Evolutionary conservation across 2,113 vertebrate species (phyloP).

Genomic region (Pseudolaguvia tuberculata): DNA sequence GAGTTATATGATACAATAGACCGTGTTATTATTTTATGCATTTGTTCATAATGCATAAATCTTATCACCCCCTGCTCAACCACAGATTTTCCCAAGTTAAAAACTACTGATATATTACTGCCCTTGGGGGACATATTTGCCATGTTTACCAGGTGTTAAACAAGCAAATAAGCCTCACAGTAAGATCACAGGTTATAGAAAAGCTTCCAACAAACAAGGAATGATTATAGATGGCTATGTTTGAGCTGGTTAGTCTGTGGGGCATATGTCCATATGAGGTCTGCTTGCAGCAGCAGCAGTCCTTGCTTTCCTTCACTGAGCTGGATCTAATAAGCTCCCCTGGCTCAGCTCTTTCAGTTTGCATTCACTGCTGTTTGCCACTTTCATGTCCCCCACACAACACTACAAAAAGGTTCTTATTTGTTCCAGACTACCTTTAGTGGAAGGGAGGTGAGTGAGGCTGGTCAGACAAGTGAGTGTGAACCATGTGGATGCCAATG

Average conservation of each 20-base stretch:
- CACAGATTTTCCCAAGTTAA: no score
- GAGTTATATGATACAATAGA: no score
- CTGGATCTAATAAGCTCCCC: constrained; percentile 46
- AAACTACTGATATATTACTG: neutral
- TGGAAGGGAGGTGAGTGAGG: constrained; percentile 89
- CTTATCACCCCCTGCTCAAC: no score
- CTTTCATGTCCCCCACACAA: constrained; percentile 1
- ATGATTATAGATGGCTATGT: constrained; percentile 40
- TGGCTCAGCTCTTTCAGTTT: constrained; percentile 33
- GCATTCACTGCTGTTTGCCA: neutral
- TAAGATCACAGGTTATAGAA: constrained; percentile 18
- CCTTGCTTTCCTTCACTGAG: constrained; percentile 43
- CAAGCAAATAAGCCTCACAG: constrained; percentile 17
- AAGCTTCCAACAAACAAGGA: constrained; percentile 32
- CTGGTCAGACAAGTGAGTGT: constrained; percentile 87
- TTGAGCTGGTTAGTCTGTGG: constrained; percentile 38
- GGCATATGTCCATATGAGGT: constrained; percentile 41
- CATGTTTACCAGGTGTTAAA: constrained; percentile 36
- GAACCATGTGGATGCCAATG: constrained; percentile 90
- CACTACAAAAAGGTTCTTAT: constrained; percentile 1
- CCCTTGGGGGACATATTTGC: neutral
- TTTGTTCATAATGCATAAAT: no score
- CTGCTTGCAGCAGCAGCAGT: constrained; percentile 17
- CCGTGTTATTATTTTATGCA: no score
- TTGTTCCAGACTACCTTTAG: constrained; percentile 73